Evolutionary conservation across 2,113 vertebrate species (phyloP).

Genomic region (Sylvia atricapilla): DNA sequence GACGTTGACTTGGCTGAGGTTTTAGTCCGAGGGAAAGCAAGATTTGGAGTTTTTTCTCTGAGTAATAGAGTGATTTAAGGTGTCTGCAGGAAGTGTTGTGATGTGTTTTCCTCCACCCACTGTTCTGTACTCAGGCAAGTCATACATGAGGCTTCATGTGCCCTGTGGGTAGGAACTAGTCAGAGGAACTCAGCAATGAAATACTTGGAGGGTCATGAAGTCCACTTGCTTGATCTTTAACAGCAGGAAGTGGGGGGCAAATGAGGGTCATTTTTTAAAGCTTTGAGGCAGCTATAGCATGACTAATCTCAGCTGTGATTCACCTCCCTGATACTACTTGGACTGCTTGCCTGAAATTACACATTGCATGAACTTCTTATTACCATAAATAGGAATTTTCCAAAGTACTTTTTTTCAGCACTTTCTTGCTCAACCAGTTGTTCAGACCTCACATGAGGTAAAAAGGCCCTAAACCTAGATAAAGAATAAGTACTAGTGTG

Average conservation of each 20-base stretch:
- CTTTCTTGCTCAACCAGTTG: background rate
- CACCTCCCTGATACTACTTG: background rate
- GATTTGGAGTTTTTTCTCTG: background rate
- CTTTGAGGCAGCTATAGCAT: background rate
- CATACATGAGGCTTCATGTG: background rate
- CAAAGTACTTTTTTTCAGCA: background rate
- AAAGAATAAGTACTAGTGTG: background rate
- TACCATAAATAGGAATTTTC: conserved; percentile 31
- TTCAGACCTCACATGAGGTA: background rate
- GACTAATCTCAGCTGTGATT: conserved; percentile 54
- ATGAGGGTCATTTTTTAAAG: background rate
- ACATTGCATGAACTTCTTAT: background rate
- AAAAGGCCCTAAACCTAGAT: background rate
- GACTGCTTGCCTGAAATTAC: background rate
- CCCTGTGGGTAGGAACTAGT: background rate
- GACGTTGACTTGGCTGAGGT: background rate
- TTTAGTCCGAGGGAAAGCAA: background rate
- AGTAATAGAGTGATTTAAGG: background rate
- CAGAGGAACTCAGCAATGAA: background rate
- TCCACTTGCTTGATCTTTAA: background rate
- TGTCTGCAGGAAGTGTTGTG: background rate
- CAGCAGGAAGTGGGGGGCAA: background rate
- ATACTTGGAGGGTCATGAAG: background rate
- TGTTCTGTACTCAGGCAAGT: background rate
- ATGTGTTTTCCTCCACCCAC: background rate